A percentile compares a stretch with the other conserved stretches of the same genome.
phyloP scores from a whole-genome alignment of 2,113 vertebrate species.

The Spermophilus dauricus region DNA sequence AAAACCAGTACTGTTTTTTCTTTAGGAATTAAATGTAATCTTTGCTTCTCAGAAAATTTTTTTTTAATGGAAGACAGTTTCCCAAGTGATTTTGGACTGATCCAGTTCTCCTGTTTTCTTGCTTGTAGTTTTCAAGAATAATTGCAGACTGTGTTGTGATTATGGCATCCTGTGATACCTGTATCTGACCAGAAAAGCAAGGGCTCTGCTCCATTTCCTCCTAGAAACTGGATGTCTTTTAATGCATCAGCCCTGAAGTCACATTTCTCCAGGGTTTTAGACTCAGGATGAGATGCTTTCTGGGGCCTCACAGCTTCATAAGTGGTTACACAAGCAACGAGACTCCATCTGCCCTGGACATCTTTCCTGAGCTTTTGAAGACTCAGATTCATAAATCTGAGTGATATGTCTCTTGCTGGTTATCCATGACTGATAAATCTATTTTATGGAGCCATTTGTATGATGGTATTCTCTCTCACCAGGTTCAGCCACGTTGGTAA shows the following conservation, averaged over 20 bases:
- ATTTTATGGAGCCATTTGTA: neutral
- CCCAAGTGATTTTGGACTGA: neutral
- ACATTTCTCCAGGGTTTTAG: neutral
- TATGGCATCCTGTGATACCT: neutral
- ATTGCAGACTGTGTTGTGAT: neutral
- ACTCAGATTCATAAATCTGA: neutral
- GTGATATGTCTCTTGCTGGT: neutral
- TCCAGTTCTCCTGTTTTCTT: no score
- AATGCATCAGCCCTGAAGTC: neutral
- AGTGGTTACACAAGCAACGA: neutral
- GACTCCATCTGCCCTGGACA: neutral
- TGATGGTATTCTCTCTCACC: neutral
- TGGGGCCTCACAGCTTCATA: neutral
- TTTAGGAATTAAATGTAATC: neutral
- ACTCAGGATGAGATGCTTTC: neutral
- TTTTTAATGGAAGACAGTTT: neutral
- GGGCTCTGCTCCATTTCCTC: neutral
- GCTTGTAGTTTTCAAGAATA: neutral
- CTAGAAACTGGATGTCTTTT: neutral
- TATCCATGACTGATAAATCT: neutral
- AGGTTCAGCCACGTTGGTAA: neutral
- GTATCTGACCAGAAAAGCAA: neutral
- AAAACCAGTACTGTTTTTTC: neutral
- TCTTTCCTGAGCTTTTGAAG: neutral
- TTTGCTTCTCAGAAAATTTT: neutral